Evolutionary conservation across 2,113 vertebrate species (phyloP), one percentile per base, ranked within the genome.

Genomic region (Tyto alba): DNA sequence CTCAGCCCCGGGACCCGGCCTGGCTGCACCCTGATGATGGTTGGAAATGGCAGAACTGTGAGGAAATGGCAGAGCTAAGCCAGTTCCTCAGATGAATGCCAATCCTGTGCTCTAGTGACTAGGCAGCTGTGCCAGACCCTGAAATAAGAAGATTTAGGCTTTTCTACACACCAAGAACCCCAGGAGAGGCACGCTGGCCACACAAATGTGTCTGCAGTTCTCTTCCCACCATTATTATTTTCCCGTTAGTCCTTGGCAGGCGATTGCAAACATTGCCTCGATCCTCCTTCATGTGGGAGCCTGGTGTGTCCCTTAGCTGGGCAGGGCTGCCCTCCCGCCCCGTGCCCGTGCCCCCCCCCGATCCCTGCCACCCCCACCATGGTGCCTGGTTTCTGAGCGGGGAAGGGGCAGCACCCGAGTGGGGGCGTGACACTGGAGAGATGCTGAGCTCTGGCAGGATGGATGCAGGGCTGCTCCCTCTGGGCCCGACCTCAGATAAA

Each of bases 281-380:
- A 80, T 43, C 40, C 55, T 66, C 20, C 25, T 20, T 41, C 0
- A 0, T 2, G 2, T 1, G 7, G 32, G 13, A 13, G 2, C 5
- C 63, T 59, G 55, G 23, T 13, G 5, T 10, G 16, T 68, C 29
- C 36, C 75, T 81, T 1, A 4, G 7, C 25, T 34, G 21, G 41
- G 14, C 73, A 82, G 36, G 4, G 19, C 12, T 3, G 6, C 66
- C 56, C 40, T 78, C 26, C 30, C 7, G 8, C 21, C 20, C 50
- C 0, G 1, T 34, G 3, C 4, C 34, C 12, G 4, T 7, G 16
- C 3, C 0, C 19, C 21, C 6, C 16, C 40, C 14, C 3, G 3
- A 83, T 47, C 47, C 69, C n/a, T 71, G 56, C 36, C 2, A 2
- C 1, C 50, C 19, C 17, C 1, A 2, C 16, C 26, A 21, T 2